A percentile compares a stretch with the other conserved stretches of the same genome.
Conservation (phyloP, 1,140 invertebrate genomes). For the Ceratosolen solmsi region DNA sequence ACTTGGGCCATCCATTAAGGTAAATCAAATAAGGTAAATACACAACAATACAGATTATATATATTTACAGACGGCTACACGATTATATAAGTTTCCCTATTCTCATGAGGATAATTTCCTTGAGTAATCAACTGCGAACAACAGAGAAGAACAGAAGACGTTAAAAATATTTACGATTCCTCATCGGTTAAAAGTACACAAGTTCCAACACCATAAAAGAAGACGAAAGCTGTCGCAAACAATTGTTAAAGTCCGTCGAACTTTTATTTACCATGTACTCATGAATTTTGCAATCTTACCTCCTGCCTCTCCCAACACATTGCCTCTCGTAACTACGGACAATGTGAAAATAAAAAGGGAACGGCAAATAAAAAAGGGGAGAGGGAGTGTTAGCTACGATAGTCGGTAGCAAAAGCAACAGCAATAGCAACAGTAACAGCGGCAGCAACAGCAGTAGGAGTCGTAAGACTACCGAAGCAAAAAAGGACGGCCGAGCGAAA, state of each 20-base stretch:
- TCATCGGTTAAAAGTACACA: background rate
- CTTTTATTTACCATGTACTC: background rate
- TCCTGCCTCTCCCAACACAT: conserved; percentile 7
- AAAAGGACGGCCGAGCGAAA: conserved; percentile 7
- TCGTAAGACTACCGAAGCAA: background rate
- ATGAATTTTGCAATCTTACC: conserved; percentile 13
- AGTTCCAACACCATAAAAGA: background rate
- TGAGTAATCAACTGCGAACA: background rate
- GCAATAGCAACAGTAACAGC: too few species aligned
- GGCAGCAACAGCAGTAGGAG: background rate
- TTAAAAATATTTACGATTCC: conserved; percentile 12
- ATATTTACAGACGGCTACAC: too few species aligned
- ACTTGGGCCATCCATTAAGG: too few species aligned
- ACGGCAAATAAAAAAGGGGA: background rate
- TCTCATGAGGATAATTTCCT: background rate
- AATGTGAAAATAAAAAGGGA: conserved; percentile 25
- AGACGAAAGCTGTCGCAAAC: background rate
- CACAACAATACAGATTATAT: too few species aligned
- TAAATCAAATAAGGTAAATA: too few species aligned
- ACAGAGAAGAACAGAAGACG: background rate
- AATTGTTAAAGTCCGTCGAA: conserved; percentile 3
- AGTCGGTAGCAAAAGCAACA: too few species aligned
- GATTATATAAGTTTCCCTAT: background rate
- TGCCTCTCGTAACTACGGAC: conserved; percentile 19
- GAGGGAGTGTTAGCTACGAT: background rate